phyloP scores from a whole-genome alignment of 2,888 invertebrate species.

The Platycheirus albimanus region DNA sequence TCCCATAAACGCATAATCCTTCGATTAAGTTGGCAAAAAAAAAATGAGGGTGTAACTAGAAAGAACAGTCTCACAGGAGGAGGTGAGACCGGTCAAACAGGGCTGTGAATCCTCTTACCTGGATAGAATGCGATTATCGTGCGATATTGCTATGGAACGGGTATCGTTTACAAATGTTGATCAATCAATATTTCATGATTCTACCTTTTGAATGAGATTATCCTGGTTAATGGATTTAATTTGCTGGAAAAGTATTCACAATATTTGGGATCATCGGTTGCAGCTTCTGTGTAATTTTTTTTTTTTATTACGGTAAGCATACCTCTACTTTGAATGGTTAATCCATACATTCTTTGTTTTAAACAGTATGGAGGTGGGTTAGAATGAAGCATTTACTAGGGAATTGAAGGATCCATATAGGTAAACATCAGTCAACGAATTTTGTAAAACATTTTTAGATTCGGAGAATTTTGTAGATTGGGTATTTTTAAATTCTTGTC shows the following conservation, averaged over 20 bases:
- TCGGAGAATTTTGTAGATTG: neutral
- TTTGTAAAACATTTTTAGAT: neutral
- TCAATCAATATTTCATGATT: conserved; percentile 81
- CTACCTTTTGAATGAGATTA: conserved; percentile 79
- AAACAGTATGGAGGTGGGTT: conserved; percentile 8
- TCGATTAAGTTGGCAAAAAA: conserved; percentile 56
- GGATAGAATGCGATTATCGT: conserved; percentile 60
- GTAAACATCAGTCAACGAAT: conserved; percentile 34
- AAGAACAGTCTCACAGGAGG: conserved; percentile 13
- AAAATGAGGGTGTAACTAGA: conserved; percentile 34
- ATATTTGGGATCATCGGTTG: conserved; percentile 58
- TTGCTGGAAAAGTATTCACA: conserved; percentile 71
- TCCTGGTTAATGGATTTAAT: conserved; percentile 79
- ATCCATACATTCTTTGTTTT: conserved; percentile 42
- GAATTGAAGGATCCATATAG: conserved; percentile 20
- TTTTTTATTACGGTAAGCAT: conserved; percentile 47
- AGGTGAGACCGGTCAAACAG: conserved; percentile 8
- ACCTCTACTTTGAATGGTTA: conserved; percentile 39
- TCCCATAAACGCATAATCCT: conserved; percentile 71
- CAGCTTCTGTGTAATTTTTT: conserved; percentile 52
- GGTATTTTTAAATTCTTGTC: conserved; percentile 44
- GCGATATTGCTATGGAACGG: conserved; percentile 48
- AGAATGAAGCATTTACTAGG: conserved; percentile 52
- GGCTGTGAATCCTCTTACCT: conserved; percentile 38
- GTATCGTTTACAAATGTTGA: conserved; percentile 81